Percentiles rank a stretch among this genome's conserved stretches.
Conservation (phyloP, 1,140 invertebrate genomes). For the Euwallacea fornicatus region DNA sequence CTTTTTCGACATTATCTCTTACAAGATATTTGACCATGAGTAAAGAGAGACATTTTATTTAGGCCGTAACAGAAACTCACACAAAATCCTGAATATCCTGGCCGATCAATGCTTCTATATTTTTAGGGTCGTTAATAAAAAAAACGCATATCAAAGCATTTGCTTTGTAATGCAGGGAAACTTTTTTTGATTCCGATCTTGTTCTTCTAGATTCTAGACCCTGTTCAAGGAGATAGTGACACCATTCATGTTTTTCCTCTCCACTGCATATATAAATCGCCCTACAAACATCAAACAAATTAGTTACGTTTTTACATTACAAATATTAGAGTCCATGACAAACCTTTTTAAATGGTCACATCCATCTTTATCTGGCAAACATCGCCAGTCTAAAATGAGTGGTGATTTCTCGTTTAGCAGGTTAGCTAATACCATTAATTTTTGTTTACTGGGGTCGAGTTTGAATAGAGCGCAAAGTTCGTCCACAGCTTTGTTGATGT, state of each 20-base stretch:
- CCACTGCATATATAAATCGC: conserved; percentile 20
- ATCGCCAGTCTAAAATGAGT: conserved; percentile 34
- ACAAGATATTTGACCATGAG: no score
- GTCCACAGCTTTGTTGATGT: conserved; percentile 47
- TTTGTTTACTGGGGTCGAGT: conserved; percentile 37
- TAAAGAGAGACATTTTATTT: neutral
- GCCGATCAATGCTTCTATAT: conserved; percentile 36
- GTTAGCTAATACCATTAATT: conserved; percentile 31
- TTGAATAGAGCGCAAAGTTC: conserved; percentile 42
- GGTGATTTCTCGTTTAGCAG: conserved; percentile 33
- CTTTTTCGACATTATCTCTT: no score
- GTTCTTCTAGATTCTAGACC: no score
- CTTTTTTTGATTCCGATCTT: no score
- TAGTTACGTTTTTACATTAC: neutral
- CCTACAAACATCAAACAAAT: conserved; percentile 14
- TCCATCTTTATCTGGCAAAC: conserved; percentile 5
- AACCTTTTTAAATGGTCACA: conserved; percentile 41
- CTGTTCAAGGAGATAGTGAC: no score
- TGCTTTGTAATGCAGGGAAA: conserved; percentile 26
- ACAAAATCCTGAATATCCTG: conserved; percentile 38
- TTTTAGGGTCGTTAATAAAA: conserved; percentile 39
- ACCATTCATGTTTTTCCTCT: neutral
- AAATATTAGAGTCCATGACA: neutral
- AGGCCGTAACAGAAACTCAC: conserved; percentile 34
- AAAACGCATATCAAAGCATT: conserved; percentile 46